A percentile compares a stretch with the other conserved stretches of the same genome.
These are phyloP conservation scores for Dendroctonus valens DNA, from an alignment of 1,140 invertebrate genomes.

Conservation along the genomic window DNA sequence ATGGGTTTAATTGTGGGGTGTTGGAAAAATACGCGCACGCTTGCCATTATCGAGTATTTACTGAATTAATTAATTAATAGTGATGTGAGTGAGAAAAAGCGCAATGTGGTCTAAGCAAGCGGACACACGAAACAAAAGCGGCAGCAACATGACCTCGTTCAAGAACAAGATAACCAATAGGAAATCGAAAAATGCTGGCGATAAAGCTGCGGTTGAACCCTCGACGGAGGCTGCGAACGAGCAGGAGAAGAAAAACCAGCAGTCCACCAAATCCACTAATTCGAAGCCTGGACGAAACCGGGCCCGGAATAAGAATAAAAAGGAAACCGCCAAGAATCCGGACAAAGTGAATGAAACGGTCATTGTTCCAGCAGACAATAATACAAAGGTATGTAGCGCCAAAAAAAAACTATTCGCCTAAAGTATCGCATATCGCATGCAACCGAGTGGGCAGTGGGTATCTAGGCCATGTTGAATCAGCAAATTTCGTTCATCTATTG, in stretches of 20 bases:
- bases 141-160: conserved; percentile 15
- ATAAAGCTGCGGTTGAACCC: neutral
- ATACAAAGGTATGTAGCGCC: neutral
- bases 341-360: conserved; percentile 1
- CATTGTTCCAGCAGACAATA: neutral
- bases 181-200: conserved; percentile 24
- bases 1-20: too few relatives aligned
- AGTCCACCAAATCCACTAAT: neutral
- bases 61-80: neutral
- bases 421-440: neutral
- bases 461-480: too few relatives aligned
- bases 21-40: too few relatives aligned
- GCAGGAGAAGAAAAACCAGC: conserved; percentile 13
- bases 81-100: neutral
- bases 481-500: too few relatives aligned
- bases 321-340: conserved; percentile 7
- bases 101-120: conserved; percentile 26
- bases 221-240: conserved; percentile 3
- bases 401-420: too few relatives aligned
- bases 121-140: conserved; percentile 7
- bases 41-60: too few relatives aligned
- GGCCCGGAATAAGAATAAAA: conserved; percentile 24
- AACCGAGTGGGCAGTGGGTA: too few relatives aligned
- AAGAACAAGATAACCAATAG: conserved; percentile 15
- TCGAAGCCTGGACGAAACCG: conserved; percentile 25